These are phyloP conservation scores for Ormia ochracea DNA, from an alignment of 2,888 invertebrate genomes.

Conservation along the genomic window DNA sequence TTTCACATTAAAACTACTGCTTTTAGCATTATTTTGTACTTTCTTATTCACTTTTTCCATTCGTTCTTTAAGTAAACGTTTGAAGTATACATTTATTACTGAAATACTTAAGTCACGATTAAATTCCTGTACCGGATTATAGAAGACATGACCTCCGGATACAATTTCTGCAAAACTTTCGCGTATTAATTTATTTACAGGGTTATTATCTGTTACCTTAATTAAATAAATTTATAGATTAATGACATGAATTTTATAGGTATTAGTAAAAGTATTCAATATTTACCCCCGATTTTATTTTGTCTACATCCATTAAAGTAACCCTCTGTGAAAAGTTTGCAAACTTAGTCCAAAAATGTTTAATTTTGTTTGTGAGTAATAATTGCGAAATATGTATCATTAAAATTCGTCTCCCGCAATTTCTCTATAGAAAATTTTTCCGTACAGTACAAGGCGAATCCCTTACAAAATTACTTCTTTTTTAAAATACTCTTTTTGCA, in stretches of 20 bases:
- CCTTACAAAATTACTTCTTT: no score
- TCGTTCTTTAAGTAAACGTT: constrained; percentile 77
- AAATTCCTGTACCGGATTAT: constrained; percentile 99
- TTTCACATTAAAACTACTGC: neutral
- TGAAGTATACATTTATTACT: constrained; percentile 83
- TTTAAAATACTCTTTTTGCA: no score
- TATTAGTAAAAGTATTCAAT: neutral
- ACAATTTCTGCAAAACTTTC: constrained; percentile 90
- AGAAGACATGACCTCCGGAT: constrained; percentile 90
- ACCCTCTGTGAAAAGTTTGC: no score
- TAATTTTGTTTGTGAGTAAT: neutral
- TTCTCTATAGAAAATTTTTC: no score
- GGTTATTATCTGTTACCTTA: constrained; percentile 59
- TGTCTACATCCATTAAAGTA: constrained; percentile 51
- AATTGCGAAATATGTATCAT: neutral
- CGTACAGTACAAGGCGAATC: no score
- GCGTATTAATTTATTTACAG: constrained; percentile 66
- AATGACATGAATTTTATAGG: neutral
- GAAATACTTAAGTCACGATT: constrained; percentile 94
- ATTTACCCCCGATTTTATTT: constrained; percentile 28
- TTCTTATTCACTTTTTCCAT: constrained; percentile 52
- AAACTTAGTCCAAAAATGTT: neutral
- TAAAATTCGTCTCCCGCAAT: no score
- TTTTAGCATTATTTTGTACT: neutral
- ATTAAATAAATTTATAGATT: neutral